These are phyloP conservation scores for Clusia tigrina DNA, from an alignment of 2,888 invertebrate genomes.

Conservation along the genomic window DNA sequence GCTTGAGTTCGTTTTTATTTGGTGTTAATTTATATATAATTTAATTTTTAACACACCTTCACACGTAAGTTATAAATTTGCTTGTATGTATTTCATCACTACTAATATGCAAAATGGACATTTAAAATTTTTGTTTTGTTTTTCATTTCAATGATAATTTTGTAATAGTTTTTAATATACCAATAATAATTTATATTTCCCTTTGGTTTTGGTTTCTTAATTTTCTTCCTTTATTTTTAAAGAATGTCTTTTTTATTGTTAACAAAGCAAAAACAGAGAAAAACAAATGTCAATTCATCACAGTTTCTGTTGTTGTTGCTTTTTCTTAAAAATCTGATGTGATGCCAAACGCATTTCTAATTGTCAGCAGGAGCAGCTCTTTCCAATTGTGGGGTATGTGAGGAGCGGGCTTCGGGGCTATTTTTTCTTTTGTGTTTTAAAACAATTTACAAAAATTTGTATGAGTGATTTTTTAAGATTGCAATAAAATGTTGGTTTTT, in stretches of 20 bases:
- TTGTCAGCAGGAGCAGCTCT: too few relatives aligned
- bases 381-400: too few relatives aligned
- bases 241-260: conserved; percentile 29
- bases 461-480: too few relatives aligned
- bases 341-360: background rate
- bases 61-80: conserved; percentile 14
- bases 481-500: too few relatives aligned
- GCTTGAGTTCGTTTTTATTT: conserved; percentile 39
- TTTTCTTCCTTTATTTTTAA: conserved; percentile 25
- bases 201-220: conserved; percentile 21
- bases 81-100: conserved; percentile 42
- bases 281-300: conserved; percentile 48
- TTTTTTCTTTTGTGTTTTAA: too few relatives aligned
- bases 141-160: too few relatives aligned
- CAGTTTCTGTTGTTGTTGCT: conserved; percentile 46
- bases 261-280: conserved; percentile 22
- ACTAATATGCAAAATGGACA: conserved; percentile 62
- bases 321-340: conserved; percentile 18
- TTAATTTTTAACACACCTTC: too few relatives aligned
- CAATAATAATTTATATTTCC: conserved; percentile 32
- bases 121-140: conserved; percentile 49
- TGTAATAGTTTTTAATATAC: conserved; percentile 35
- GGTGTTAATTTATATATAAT: background rate
- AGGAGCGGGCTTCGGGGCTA: too few relatives aligned
- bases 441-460: too few relatives aligned